Base-by-base conservation (phyloP, 2,113 vertebrate species). In the Astur gentilis region DNA sequence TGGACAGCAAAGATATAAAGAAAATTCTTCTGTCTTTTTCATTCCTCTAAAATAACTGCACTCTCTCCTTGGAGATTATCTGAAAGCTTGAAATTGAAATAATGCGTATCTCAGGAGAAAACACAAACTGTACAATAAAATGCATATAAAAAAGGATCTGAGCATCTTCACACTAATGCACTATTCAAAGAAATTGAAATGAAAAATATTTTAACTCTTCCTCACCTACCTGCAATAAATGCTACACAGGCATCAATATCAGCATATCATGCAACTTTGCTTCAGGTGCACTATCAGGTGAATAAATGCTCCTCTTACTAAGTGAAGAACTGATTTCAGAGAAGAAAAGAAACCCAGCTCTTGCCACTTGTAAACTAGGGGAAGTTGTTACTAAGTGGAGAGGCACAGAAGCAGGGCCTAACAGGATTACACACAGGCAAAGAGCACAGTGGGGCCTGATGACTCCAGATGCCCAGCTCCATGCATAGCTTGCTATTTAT, bases 401-500 rank as follows among this genome's bases (percentile, higher is more conserved):
- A 36, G 16, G 11, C 29, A 45, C 29, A 80, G 80, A 34, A 64
- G 44, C 29, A 36, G 34, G 7, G 14, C 32, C 22, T 50, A 29
- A 38, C 10, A 22, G 66, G 60, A 19, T 34, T 49, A 17, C 31
- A 38, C 26, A 11, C 34, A 21, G n/a, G 70, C 54, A 49, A 11
- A 18, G 4, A 29, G 23, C 21, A 66, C 38, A 36, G 71, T 1
- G 1, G 45, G 31, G 20, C n/a, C 15, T 5, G 17, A 17, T 3
- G 10, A 25, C 62, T 57, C 72, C 22, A 11, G 47, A 38, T 26
- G 18, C 36, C 50, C 54, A 60, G 22, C 4, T 45, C 55, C 50
- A n/a, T 0, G 2, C 17, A 14, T 1, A 21, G 12, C 47, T 38
- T 38, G 31, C 22, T 32, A 6, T 2, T 23, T 29, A 5, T 2